These are phyloP conservation scores for Apolygus lucorum DNA, from an alignment of 1,140 invertebrate genomes.

Conservation along the genomic window DNA sequence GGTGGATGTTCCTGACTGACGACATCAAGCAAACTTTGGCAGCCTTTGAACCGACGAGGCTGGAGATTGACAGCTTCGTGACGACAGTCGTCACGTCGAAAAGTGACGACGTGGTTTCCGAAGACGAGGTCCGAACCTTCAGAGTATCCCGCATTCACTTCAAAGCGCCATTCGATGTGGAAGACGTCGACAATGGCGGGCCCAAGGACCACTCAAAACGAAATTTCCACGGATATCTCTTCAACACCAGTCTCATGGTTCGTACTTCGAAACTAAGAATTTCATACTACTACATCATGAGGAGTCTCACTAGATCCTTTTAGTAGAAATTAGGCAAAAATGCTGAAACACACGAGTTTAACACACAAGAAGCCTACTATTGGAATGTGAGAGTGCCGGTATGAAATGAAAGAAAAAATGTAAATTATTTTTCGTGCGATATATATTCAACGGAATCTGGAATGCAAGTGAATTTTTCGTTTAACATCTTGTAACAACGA, in stretches of 20 bases:
- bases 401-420: too few relatives aligned
- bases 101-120: not conserved
- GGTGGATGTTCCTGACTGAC: slow-evolving; percentile 15
- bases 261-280: too few relatives aligned
- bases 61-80: slow-evolving; percentile 14
- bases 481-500: too few relatives aligned
- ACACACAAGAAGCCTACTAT: too few relatives aligned
- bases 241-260: slow-evolving; percentile 20
- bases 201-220: not conserved
- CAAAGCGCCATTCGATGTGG: not conserved
- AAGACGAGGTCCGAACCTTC: not conserved
- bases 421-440: too few relatives aligned
- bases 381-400: too few relatives aligned
- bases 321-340: too few relatives aligned
- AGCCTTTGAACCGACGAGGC: slow-evolving; percentile 1
- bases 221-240: slow-evolving; percentile 10
- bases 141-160: not conserved
- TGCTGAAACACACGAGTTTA: too few relatives aligned
- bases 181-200: not conserved
- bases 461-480: too few relatives aligned
- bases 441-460: too few relatives aligned
- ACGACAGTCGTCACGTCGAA: not conserved
- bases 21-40: not conserved
- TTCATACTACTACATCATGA: too few relatives aligned
- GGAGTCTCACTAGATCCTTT: too few relatives aligned